Evolutionary conservation across 1,140 invertebrate genomes (phyloP).

Genomic region (Macrobrachium rosenbergii): DNA sequence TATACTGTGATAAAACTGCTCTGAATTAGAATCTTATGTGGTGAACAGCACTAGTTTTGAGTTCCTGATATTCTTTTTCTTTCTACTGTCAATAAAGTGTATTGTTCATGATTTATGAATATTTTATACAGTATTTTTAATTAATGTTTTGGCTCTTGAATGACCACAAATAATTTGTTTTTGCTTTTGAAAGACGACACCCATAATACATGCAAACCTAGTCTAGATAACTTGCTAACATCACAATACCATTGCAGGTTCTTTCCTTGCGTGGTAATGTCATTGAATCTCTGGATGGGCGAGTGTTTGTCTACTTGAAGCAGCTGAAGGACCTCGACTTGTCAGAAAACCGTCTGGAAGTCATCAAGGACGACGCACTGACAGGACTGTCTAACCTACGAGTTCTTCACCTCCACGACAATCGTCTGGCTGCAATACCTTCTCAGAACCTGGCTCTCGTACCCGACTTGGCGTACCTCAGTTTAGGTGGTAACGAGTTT

Average conservation of each 20-base stretch:
- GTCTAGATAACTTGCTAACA: not conserved
- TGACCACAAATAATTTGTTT: no score
- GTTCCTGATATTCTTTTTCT: no score
- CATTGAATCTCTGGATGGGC: constrained; percentile 52
- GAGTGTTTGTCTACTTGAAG: constrained; percentile 50
- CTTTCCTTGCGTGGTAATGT: constrained; percentile 57
- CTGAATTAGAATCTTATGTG: no score
- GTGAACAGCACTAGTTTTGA: no score
- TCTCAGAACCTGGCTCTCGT: constrained; percentile 57
- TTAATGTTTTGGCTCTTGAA: no score
- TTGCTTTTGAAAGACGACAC: no score
- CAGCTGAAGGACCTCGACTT: constrained; percentile 59
- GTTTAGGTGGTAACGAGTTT: constrained; percentile 59
- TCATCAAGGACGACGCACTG: constrained; percentile 48
- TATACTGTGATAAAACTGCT: no score
- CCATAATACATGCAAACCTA: not conserved
- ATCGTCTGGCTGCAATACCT: constrained; percentile 50
- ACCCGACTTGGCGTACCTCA: constrained; percentile 61
- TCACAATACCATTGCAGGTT: constrained; percentile 41
- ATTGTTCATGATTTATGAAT: no score
- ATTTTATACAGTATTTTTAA: no score
- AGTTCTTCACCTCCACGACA: constrained; percentile 60
- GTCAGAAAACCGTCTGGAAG: constrained; percentile 62
- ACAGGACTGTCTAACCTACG: constrained; percentile 43
- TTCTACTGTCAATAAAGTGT: no score